Conservation (phyloP, 2,113 vertebrate genomes). For the Xiphophorus maculatus region DNA sequence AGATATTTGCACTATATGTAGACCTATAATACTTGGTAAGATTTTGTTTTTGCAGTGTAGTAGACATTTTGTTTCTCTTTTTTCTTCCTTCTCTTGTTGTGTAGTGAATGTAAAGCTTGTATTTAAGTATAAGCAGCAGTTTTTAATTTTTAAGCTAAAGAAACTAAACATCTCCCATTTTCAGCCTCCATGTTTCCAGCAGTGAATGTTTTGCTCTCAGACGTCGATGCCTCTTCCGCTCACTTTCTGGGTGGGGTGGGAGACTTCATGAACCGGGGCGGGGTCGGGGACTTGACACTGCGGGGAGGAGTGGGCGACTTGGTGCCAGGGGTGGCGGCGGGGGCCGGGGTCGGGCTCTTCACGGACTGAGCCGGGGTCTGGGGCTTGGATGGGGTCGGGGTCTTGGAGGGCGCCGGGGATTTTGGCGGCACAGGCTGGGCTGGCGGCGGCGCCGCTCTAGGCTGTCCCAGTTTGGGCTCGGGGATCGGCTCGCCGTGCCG, state of each 20-base stretch:
- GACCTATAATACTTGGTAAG: no score
- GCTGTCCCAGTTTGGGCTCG: slow-evolving; percentile 82
- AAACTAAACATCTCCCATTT: slow-evolving; percentile 47
- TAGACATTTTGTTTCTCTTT: not conserved
- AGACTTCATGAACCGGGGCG: slow-evolving; percentile 63
- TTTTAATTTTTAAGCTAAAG: not conserved
- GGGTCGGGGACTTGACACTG: slow-evolving; percentile 64
- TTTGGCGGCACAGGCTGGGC: slow-evolving; percentile 56
- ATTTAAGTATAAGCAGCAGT: not conserved
- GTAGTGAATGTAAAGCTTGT: not conserved
- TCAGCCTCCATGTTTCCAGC: slow-evolving; percentile 42
- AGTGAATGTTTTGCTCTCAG: slow-evolving; percentile 3
- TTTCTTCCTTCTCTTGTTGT: not conserved
- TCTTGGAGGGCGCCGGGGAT: slow-evolving; percentile 66
- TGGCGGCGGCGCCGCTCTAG: slow-evolving; percentile 62
- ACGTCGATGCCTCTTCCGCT: slow-evolving; percentile 5
- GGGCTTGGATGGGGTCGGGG: slow-evolving; percentile 64
- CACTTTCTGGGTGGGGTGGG: slow-evolving; percentile 61
- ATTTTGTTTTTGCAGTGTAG: no score
- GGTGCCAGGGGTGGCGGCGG: slow-evolving; percentile 53
- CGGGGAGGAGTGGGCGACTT: slow-evolving; percentile 50
- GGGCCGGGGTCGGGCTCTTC: slow-evolving; percentile 68
- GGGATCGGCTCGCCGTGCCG: slow-evolving; percentile 90
- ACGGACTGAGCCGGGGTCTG: slow-evolving; percentile 63
- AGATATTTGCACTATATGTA: no score